A percentile compares a stretch with the other conserved stretches of the same genome.
These are phyloP conservation scores for Drusus annulatus DNA, from an alignment of 1,140 invertebrate genomes.

Conservation along the genomic window DNA sequence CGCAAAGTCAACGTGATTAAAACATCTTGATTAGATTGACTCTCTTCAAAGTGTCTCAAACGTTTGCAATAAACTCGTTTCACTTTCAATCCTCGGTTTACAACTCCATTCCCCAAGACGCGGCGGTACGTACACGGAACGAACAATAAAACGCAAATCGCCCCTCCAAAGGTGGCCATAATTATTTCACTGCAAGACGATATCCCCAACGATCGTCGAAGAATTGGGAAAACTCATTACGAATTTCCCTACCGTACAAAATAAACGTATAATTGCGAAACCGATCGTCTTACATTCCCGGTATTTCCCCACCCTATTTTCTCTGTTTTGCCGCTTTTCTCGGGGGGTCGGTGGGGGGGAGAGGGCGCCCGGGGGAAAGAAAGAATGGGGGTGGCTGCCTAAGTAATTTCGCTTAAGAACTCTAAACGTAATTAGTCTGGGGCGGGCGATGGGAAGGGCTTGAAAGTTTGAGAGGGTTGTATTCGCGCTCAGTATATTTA, in stretches of 20 bases:
- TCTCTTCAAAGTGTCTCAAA: not conserved
- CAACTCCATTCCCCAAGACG: conserved; percentile 15
- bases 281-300: conserved; percentile 59
- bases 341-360: conserved; percentile 60
- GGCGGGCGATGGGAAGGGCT: conserved; percentile 73
- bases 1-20: not conserved
- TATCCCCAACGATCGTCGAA: conserved; percentile 51
- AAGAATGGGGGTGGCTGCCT: conserved; percentile 64
- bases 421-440: conserved; percentile 75
- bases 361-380: conserved; percentile 61
- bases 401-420: conserved; percentile 75
- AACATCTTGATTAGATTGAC: conserved; percentile 7
- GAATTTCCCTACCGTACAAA: conserved; percentile 60
- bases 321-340: conserved; percentile 54
- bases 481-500: conserved; percentile 63
- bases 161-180: conserved; percentile 29
- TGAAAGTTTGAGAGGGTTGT: conserved; percentile 74
- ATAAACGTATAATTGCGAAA: conserved; percentile 61
- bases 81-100: conserved; percentile 21
- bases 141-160: conserved; percentile 36
- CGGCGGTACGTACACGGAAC: not conserved
- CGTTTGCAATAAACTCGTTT: not conserved
- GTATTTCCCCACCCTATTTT: conserved; percentile 51
- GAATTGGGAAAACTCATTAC: conserved; percentile 60
- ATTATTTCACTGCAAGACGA: conserved; percentile 52